Conservation (phyloP, 1,140 invertebrate genomes). For the Conopomorpha cramerella region DNA sequence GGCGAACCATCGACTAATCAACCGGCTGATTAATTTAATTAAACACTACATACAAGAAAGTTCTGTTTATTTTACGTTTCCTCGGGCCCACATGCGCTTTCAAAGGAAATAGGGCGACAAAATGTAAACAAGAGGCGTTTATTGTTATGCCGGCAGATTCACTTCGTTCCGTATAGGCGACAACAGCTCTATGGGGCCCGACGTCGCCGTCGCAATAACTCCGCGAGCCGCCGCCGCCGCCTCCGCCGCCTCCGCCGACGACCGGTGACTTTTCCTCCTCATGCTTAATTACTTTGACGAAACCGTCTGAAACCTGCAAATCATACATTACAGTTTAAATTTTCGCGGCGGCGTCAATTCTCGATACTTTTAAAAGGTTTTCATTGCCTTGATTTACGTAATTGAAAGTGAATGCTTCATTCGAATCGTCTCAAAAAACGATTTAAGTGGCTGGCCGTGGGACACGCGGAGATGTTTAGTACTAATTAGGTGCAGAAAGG, state of each 20-base stretch:
- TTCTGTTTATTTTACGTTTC: constrained; percentile 55
- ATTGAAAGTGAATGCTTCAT: constrained; percentile 5
- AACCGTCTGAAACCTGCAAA: too few species aligned
- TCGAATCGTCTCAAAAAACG: too few species aligned
- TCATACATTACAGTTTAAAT: too few species aligned
- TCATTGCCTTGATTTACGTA: not conserved
- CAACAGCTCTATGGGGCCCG: not conserved
- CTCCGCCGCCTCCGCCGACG: too few species aligned
- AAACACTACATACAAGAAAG: constrained; percentile 59
- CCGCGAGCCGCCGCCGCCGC: not conserved
- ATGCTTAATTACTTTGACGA: too few species aligned
- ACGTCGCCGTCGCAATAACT: not conserved
- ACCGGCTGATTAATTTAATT: constrained; percentile 58
- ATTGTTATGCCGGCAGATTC: constrained; percentile 23
- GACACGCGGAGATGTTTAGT: constrained; percentile 39
- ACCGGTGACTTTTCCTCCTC: too few species aligned
- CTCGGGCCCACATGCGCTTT: constrained; percentile 54
- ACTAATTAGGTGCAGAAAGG: constrained; percentile 49
- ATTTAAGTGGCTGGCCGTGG: too few species aligned
- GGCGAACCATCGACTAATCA: constrained; percentile 51
- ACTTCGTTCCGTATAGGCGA: constrained; percentile 1
- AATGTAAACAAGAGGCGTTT: constrained; percentile 39
- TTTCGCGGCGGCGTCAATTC: too few species aligned
- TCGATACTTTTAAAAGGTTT: not conserved
- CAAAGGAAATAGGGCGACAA: constrained; percentile 44